Base-by-base conservation (phyloP, 35 echinoderm and acorn worm species). In the Ophiothrix spiculata region DNA sequence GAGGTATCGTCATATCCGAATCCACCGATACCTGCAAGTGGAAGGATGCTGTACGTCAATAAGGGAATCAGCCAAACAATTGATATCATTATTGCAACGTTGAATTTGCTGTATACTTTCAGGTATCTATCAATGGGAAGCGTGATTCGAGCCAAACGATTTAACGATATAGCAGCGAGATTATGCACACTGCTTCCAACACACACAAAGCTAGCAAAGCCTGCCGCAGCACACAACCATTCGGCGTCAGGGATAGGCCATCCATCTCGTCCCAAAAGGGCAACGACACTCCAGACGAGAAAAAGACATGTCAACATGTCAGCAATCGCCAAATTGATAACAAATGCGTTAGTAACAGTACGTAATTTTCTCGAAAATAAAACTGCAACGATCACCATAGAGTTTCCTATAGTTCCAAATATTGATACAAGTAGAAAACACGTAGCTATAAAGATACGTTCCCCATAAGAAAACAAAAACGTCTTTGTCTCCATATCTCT, bases 11-110 rank as follows among this genome's bases (percentile, higher is more conserved):
- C 54, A 54, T 41, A 91, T 36, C 89, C 89, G 1, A 85, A 32
- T 80, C 74, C 74, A 12, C 89, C 89, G 8, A 78, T 29, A 36
- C 37, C 82, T 13, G 37, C 75, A 0, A 83, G 36, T 38, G 42
- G 39, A 0, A 81, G 81, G 11, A 84, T 35, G 11, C 85, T 69
- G 4, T 78, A 25, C 4, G 74, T 46, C 1, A 78, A 29, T 37
- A 90, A 56, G 0, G 88, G 88, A 25, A 86, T 76, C 32, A 79
- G 13, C 87, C 87, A 89, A 40, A 39, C 38, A 25, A 89, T 33
- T 25, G 31, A 38, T 3, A 89, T 34, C 79, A 39, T 41, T 15
- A 82, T 49, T n/a, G 79, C 39, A 15, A 89, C 39, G 32, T 34
- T 31, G 28, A 32, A 56, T 21, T 79, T 15, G 2, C 36, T 35